Conservation (phyloP, 2,888 invertebrate species). For the Rugalucina vietnamica region DNA sequence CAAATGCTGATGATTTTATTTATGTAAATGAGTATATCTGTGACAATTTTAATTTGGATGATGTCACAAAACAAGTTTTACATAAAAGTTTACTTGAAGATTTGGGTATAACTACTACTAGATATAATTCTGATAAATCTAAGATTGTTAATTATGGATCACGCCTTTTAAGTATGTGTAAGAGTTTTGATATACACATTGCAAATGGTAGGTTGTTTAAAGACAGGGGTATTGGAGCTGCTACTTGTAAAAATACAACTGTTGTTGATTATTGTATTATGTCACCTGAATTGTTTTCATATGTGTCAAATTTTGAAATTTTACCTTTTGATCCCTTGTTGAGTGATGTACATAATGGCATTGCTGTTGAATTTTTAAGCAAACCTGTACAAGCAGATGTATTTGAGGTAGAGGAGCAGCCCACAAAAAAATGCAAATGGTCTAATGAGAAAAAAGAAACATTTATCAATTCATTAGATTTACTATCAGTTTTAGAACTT, state of each 20-base stretch:
- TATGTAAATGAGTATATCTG: neutral
- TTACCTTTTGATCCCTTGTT: neutral
- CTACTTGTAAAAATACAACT: neutral
- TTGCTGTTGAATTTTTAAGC: conserved; percentile 3
- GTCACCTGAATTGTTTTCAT: neutral
- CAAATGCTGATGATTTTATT: neutral
- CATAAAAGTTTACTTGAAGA: neutral
- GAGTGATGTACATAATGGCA: neutral
- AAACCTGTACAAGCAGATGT: neutral
- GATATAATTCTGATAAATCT: neutral
- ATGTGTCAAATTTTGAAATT: conserved; percentile 5
- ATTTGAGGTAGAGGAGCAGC: neutral
- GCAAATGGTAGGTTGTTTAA: conserved; percentile 14
- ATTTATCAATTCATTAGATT: neutral
- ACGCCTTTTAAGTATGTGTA: neutral
- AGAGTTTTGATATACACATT: neutral
- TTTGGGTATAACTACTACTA: neutral
- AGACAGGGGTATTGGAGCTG: neutral
- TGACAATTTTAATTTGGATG: neutral
- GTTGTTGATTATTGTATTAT: conserved; percentile 3
- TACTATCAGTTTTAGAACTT: neutral
- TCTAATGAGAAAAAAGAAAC: neutral
- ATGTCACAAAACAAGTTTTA: neutral
- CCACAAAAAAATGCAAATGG: neutral
- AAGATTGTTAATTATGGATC: neutral